phyloP scores from a whole-genome alignment of 2,797 vertebrate genomes.

The Tenualosa thibaudeaui region DNA sequence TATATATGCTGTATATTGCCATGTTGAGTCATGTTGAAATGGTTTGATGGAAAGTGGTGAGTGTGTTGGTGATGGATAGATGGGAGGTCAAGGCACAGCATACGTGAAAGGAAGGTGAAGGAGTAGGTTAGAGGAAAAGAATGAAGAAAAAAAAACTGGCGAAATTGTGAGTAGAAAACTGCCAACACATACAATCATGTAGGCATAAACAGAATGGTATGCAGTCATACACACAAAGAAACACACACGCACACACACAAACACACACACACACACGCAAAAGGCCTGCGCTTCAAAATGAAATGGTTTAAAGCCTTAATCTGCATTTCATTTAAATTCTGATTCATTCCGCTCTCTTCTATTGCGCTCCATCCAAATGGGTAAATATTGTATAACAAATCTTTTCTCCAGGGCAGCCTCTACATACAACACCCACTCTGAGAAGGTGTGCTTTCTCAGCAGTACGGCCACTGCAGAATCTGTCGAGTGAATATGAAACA shows the following conservation, averaged over 20 bases:
- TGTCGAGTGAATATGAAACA: background rate
- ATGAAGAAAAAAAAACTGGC: background rate
- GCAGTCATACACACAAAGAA: background rate
- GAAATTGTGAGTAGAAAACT: background rate
- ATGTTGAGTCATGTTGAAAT: background rate
- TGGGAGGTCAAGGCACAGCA: background rate
- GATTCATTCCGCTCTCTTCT: slow-evolving; percentile 6
- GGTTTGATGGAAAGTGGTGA: background rate
- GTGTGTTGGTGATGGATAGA: background rate
- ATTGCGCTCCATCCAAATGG: slow-evolving; percentile 37
- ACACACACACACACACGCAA: slow-evolving; percentile 3
- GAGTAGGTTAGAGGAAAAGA: background rate
- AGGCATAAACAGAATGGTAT: background rate
- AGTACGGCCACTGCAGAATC: slow-evolving; percentile 3
- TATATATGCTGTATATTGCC: background rate
- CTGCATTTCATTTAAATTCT: slow-evolving; percentile 34
- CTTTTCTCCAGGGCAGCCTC: slow-evolving; percentile 30
- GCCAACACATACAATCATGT: background rate
- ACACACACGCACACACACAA: slow-evolving; percentile 10
- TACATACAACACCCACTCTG: slow-evolving; percentile 35
- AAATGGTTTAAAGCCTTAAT: slow-evolving; percentile 34
- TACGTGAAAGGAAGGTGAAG: background rate
- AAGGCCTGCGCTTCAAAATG: slow-evolving; percentile 22
- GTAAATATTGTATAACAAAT: slow-evolving; percentile 45
- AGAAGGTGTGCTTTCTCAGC: background rate